Evolutionary conservation across 2,888 invertebrate species (phyloP).

Genomic region (Parochlus steinenii): DNA sequence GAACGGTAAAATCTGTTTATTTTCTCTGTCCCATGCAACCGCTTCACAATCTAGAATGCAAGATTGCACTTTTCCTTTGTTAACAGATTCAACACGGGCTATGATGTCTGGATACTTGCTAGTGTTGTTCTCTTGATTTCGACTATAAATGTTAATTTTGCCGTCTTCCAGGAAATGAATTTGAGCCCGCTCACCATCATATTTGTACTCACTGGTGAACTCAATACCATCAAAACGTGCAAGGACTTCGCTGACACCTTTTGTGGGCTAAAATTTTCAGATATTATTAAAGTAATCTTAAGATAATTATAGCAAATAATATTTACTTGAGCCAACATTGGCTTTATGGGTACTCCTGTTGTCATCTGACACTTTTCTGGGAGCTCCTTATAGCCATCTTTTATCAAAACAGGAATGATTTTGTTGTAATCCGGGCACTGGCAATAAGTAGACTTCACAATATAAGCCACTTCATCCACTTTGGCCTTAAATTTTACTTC

Average conservation of each 20-base stretch:
- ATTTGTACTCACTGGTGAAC: constrained; percentile 98
- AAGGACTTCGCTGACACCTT: constrained; percentile 79
- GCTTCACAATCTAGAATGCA: constrained; percentile 94
- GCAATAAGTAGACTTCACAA: constrained; percentile 85
- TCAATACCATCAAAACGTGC: constrained; percentile 62
- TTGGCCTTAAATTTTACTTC: constrained; percentile 54
- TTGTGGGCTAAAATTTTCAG: too few species aligned
- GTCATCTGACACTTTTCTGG: constrained; percentile 68
- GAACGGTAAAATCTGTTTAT: constrained; percentile 85
- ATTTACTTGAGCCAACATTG: constrained; percentile 99
- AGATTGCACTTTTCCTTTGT: constrained; percentile 42
- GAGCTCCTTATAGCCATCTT: constrained; percentile 56
- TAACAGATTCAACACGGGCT: constrained; percentile 42
- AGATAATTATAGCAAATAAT: too few species aligned
- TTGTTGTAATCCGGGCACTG: constrained; percentile 90
- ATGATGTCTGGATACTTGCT: constrained; percentile 93
- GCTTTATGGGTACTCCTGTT: constrained; percentile 88
- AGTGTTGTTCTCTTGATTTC: constrained; percentile 92
- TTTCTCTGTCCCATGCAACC: constrained; percentile 86
- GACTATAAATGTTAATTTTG: constrained; percentile 67
- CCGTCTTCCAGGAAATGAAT: constrained; percentile 57
- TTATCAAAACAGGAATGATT: constrained; percentile 60
- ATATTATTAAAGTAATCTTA: too few species aligned
- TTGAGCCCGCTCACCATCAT: constrained; percentile 97
- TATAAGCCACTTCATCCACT: constrained; percentile 55